Conservation (phyloP, 2,797 vertebrate species). For the Molossus alvarezi region DNA sequence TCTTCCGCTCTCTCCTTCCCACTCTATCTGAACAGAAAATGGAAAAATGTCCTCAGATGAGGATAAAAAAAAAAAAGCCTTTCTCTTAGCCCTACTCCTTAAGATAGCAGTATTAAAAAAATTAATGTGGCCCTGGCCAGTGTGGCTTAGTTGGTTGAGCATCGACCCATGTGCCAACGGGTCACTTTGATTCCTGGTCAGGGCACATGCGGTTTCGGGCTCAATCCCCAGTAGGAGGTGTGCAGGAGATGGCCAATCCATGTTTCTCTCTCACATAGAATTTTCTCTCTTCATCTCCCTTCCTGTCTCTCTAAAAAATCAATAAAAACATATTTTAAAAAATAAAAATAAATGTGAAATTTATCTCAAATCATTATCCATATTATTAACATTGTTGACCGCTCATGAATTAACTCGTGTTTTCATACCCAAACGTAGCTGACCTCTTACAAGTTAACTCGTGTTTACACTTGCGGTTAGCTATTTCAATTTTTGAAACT, state of each 20-base stretch:
- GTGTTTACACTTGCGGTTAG: too few species aligned
- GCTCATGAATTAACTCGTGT: too few species aligned
- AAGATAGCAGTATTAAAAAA: conserved; percentile 43
- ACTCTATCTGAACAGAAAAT: too few species aligned
- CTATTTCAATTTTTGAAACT: too few species aligned
- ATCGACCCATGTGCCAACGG: neutral
- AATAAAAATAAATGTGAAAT: conserved; percentile 2
- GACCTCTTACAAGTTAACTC: too few species aligned
- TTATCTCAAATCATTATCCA: conserved; percentile 11
- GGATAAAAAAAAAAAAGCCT: too few species aligned
- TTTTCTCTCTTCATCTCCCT: too few species aligned
- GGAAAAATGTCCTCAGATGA: too few species aligned
- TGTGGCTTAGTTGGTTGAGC: neutral
- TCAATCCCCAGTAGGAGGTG: neutral
- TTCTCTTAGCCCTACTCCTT: neutral
- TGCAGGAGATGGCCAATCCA: neutral
- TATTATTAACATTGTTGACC: neutral
- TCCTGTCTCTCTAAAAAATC: neutral
- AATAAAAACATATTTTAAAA: neutral
- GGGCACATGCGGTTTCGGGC: neutral
- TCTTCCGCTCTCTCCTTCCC: too few species aligned
- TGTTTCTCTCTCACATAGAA: neutral
- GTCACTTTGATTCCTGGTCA: neutral
- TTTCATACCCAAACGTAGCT: too few species aligned
- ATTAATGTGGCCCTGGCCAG: neutral